Evolutionary conservation across 2,113 vertebrate species (phyloP), one percentile per base, ranked within the genome.

Genomic region (Eurypyga helias): DNA sequence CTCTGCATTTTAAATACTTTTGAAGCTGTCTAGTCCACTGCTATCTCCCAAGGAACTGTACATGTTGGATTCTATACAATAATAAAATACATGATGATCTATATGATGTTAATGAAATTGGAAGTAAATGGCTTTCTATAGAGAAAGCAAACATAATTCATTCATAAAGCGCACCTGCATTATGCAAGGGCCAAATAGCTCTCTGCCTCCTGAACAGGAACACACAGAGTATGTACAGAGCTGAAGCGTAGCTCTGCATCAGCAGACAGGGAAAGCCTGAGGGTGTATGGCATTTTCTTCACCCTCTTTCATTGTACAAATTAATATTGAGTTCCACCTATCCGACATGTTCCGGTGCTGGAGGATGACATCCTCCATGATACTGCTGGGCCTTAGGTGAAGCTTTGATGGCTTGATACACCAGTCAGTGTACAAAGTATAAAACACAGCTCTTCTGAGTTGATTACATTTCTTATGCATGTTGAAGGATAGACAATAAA

Each of bases 171-270:
- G 29, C 25, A 70, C 17, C 7, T 57, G 15, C 13, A 62, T 62
- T 66, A 46, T 71, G 6, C 24, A 88, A 33, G 20, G 19, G 3
- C 10, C 25, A 45, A 48, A 54, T 8, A 43, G 6, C 2, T 55
- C 29, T 93, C 31, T 77, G 46, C 6, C 3, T n/a, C 24, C 48
- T 60, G 21, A 58, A 24, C 11, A 11, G 36, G 45, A 67, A 43
- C 6, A 5, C 26, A 16, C 9, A 33, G 5, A 0, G 0, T 41
- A 4, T 5, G 38, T 17, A 77, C 16, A 21, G 57, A 52, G 21
- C 3, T 83, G 7, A 70, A 71, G 4, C 4, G 16, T 13, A 60
- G 11, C 5, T 54, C 41, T 61, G 3, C 33, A 73, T n/a, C 41
- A 29, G 7, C 16, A 58, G 33, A 8, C 6, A 73, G 5, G 10